Evolutionary conservation across 1,140 invertebrate species (phyloP).

Genomic region (Mercenaria mercenaria): DNA sequence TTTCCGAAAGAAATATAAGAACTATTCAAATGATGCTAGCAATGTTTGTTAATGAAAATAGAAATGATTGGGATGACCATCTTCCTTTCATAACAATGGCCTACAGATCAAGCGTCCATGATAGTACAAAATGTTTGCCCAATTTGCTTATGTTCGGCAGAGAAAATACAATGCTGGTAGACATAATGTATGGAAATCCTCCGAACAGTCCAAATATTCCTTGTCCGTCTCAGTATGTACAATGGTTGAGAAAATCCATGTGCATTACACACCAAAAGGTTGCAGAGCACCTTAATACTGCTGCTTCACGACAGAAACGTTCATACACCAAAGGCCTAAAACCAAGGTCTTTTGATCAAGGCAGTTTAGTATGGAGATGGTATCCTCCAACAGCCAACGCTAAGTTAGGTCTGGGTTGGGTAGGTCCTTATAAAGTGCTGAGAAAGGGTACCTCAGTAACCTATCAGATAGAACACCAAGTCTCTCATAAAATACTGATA

Average conservation of each 20-base stretch:
- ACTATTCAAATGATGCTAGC: constrained; percentile 13
- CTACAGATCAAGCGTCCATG: background rate
- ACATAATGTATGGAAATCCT: too few relatives aligned
- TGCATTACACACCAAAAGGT: too few relatives aligned
- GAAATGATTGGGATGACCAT: constrained; percentile 9
- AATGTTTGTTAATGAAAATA: background rate
- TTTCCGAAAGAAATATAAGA: constrained; percentile 72
- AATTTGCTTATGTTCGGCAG: background rate
- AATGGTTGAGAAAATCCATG: too few relatives aligned
- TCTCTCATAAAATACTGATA: background rate
- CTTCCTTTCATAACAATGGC: constrained; percentile 29
- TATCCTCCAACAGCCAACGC: constrained; percentile 5
- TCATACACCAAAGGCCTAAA: background rate
- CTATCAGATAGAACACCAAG: constrained; percentile 3
- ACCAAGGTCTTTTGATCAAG: background rate
- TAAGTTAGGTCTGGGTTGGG: background rate
- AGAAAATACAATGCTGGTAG: background rate
- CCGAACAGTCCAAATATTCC: background rate
- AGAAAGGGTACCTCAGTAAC: constrained; percentile 18
- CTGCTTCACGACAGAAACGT: background rate
- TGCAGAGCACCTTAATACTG: too few relatives aligned
- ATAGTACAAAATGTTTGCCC: constrained; percentile 1
- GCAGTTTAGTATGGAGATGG: constrained; percentile 20
- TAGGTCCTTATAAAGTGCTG: constrained; percentile 18
- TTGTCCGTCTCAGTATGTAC: background rate